Base-by-base conservation (phyloP, 2,797 vertebrate species). In the Anolis apletophallus region DNA sequence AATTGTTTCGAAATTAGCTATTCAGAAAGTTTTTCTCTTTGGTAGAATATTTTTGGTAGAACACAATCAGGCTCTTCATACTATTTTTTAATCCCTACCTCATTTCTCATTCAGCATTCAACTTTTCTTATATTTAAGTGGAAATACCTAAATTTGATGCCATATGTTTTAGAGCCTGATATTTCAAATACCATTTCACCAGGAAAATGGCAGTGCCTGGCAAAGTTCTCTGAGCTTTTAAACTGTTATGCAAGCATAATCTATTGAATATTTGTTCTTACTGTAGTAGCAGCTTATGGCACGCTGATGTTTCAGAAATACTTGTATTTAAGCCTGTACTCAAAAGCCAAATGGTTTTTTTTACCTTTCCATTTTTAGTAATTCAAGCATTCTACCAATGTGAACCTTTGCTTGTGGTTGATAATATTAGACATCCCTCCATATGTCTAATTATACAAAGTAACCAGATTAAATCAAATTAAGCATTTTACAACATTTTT, bases 371-470 rank as follows among this genome's bases (percentile, higher is more conserved):
- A 9, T 34, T 85, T 85, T 77, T 67, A 57, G 55, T 23, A n/a
- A 17, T n/a, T 11, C 29, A 64, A 16, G 14, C 26, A 74, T 54
- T 52, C 61, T 52, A 50, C 55, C 26, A n/a, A 26, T 50, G 8
- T 57, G 50, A 79, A 59, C 1, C 50, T 75, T 52, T 64, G 9
- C 14, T 61, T 59, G 16, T n/a, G 21, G 34, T 80, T 64, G 69
- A 8, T 72, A 1, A 73, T 61, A 46, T 83, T 36, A 80, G 80
- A 21, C 64, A 26, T 34, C 0, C 0, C 12, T 67, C 7, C 77
- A 26, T 8, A 71, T 54, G 32, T 50, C 67, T 83, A 81, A 64
- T 72, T 87, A 79, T 64, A 10, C 50, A 79, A 5, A 36, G 86
- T 61, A 40, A 29, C 1, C 71, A 52, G 26, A 67, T 78, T 3